Evolutionary conservation across 2,797 vertebrate genomes (phyloP).

Genomic region (Pteronotus mesoamericanus): DNA sequence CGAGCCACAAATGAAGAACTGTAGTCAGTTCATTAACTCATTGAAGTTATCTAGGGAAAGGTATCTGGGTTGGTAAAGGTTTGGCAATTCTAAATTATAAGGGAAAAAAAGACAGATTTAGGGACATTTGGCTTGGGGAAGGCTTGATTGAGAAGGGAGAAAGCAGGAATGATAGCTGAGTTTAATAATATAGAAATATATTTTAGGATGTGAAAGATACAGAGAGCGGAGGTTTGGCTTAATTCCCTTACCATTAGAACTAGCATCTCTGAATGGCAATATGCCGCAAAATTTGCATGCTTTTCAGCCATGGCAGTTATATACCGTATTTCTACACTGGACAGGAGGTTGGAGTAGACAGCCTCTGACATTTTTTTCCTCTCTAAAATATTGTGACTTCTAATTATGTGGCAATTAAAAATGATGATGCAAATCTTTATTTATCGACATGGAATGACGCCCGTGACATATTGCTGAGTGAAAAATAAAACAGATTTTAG

Average conservation of each 20-base stretch:
- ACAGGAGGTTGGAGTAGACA: neutral
- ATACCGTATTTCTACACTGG: neutral
- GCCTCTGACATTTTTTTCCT: conserved; percentile 14
- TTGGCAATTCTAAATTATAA: neutral
- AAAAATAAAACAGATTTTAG: conserved; percentile 66
- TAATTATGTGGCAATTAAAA: conserved; percentile 70
- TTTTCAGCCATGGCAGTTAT: neutral
- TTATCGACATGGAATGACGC: conserved; percentile 66
- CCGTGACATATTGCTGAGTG: conserved; percentile 65
- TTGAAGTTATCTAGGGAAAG: neutral
- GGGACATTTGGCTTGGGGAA: neutral
- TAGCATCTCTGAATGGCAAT: neutral
- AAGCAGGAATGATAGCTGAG: neutral
- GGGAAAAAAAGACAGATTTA: neutral
- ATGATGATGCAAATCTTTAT: conserved; percentile 60
- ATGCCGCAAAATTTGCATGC: neutral
- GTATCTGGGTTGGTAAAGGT: neutral
- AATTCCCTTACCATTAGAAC: neutral
- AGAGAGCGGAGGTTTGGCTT: neutral
- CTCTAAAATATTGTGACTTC: conserved; percentile 56
- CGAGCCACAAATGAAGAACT: neutral
- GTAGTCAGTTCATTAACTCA: neutral
- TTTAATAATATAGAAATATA: conserved; percentile 15
- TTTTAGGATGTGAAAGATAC: neutral
- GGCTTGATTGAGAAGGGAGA: neutral